Evolutionary conservation across 2,888 invertebrate species (phyloP), one percentile per base, ranked within the genome.

Genomic region (Agriotes lineatus): DNA sequence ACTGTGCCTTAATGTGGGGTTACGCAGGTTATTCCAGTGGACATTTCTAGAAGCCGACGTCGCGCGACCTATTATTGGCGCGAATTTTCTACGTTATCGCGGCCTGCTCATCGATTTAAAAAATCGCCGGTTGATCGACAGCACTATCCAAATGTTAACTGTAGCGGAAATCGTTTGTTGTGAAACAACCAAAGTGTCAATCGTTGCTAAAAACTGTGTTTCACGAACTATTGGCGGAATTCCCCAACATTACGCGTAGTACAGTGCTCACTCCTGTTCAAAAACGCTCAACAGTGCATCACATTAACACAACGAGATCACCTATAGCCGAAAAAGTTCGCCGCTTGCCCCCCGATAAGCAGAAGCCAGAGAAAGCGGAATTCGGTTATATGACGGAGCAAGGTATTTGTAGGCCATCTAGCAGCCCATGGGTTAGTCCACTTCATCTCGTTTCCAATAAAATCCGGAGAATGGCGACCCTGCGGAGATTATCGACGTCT

Each of bases 391-490:
- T 62, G 80, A 67, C 79, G 6, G 77, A 83, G 16, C 68, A 76
- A 18, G 85, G 83, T 0, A n/a, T n/a, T n/a, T n/a, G n/a, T n/a
- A n/a, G n/a, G n/a, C n/a, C n/a, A n/a, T n/a, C n/a, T n/a, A n/a
- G n/a, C n/a, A n/a, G n/a, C n/a, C n/a, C n/a, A n/a, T n/a, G n/a
- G n/a, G n/a, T n/a, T n/a, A n/a, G n/a, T 39, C 85, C 82, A 1
- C 71, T 85, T 0, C 81, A 79, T 60, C 50, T 80, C 35, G 72
- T 70, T 1, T 14, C 20, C 1, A 3, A 18, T n/a, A n/a, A 5
- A 6, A 1, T 9, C 25, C 52, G 4, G 52, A 52, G n/a, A n/a
- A n/a, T n/a, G n/a, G n/a, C n/a, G n/a, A n/a, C n/a, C n/a, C n/a
- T n/a, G n/a, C n/a, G n/a, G n/a, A n/a, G n/a, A n/a, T n/a, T n/a